Conservation (phyloP, 2,797 vertebrate species). For the Buceros bicornis region DNA sequence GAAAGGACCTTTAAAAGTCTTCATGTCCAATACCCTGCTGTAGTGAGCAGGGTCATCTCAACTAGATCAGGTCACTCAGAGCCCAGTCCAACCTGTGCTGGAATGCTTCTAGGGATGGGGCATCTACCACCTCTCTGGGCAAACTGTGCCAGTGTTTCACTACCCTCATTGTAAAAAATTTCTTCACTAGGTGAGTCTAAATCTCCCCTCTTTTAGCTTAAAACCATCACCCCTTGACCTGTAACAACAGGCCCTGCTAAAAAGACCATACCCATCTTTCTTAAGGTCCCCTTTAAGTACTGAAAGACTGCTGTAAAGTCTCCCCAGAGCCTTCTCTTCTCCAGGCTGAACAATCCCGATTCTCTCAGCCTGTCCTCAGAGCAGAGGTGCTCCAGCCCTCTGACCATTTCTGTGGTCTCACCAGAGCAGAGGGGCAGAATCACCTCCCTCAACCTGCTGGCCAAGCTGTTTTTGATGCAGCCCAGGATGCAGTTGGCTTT, state of each 20-base stretch:
- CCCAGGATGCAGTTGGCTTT: too few relatives aligned
- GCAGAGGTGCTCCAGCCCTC: not conserved
- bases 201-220: not conserved
- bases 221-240: not conserved
- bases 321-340: not conserved
- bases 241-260: not conserved
- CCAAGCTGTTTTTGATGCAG: not conserved
- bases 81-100: not conserved
- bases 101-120: not conserved
- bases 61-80: not conserved
- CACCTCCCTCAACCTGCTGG: not conserved
- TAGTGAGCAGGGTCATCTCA: not conserved
- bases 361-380: not conserved
- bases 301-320: not conserved
- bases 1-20: not conserved
- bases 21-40: not conserved
- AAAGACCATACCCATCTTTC: not conserved
- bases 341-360: not conserved
- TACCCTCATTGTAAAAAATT: not conserved
- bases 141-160: not conserved
- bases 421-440: not conserved
- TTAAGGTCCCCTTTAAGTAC: fast-evolving
- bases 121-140: not conserved
- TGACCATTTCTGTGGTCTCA: not conserved
- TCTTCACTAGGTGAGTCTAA: not conserved